Evolutionary conservation across 2,797 vertebrate species (phyloP).

Genomic region (Poliocrania exsul): DNA sequence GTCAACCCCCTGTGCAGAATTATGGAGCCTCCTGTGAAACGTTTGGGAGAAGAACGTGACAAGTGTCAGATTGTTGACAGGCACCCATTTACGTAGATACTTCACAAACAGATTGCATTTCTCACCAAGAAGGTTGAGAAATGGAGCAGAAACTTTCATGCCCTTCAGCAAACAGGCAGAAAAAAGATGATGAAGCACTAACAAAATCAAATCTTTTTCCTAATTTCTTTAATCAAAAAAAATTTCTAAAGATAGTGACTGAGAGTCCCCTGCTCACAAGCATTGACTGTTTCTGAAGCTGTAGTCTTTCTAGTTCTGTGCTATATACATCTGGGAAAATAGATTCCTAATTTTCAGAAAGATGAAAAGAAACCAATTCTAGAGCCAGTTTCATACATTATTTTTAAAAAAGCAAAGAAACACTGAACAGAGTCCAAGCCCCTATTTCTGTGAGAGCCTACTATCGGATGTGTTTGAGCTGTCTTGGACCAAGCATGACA

Average conservation of each 20-base stretch:
- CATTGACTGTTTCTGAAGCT: not conserved
- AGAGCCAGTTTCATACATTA: not conserved
- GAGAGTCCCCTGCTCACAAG: not conserved
- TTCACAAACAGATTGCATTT: conserved; percentile 8
- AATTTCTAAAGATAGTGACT: not conserved
- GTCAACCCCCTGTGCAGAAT: not conserved
- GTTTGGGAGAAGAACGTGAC: not conserved
- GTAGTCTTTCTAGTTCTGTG: not conserved
- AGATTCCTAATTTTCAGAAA: not conserved
- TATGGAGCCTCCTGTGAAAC: not conserved
- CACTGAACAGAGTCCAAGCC: not conserved
- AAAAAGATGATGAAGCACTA: conserved; percentile 1
- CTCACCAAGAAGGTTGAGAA: conserved; percentile 15
- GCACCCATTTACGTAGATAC: not conserved
- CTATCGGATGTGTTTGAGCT: not conserved
- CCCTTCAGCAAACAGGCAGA: not conserved
- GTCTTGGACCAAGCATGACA: not conserved
- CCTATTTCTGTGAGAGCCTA: not conserved
- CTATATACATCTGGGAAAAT: not conserved
- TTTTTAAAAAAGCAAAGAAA: not conserved
- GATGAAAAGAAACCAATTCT: not conserved
- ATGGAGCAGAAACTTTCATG: conserved; percentile 11
- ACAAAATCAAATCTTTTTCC: not conserved
- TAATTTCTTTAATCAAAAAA: not conserved
- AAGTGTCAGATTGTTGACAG: conserved; percentile 21